A percentile compares a stretch with the other conserved stretches of the same genome.
These are phyloP conservation scores for Halyomorpha halys DNA, from an alignment of 1,140 invertebrate species.

Conservation along the genomic window DNA sequence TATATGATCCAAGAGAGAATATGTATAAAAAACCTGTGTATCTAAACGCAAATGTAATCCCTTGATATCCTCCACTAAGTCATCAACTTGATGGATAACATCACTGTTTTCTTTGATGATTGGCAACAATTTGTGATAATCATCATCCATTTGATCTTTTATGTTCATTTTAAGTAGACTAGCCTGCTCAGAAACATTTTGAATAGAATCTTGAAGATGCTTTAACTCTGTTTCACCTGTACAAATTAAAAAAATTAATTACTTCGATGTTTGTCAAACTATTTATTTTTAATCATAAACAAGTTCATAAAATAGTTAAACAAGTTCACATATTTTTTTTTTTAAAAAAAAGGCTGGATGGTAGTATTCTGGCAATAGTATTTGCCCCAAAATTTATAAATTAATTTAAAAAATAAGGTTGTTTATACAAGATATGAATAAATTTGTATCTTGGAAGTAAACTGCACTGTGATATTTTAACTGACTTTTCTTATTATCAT, in stretches of 20 bases:
- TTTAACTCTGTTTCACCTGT: conserved; percentile 16
- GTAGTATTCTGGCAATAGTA: no score
- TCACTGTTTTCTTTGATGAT: background rate
- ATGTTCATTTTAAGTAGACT: conserved; percentile 2
- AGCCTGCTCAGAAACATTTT: conserved; percentile 13
- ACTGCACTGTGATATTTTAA: no score
- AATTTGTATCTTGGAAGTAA: no score
- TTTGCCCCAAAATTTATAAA: no score
- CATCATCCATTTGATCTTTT: conserved; percentile 15
- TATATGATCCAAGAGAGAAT: background rate
- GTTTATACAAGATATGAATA: no score
- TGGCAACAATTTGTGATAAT: conserved; percentile 8
- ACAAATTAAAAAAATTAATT: background rate
- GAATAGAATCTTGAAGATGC: conserved; percentile 1
- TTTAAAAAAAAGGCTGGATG: no score
- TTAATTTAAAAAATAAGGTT: no score
- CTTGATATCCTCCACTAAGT: conserved; percentile 9
- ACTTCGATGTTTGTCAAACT: no score
- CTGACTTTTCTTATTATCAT: no score
- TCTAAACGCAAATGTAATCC: conserved; percentile 4
- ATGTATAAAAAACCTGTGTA: background rate
- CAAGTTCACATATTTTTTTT: no score
- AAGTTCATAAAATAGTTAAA: no score
- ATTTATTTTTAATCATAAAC: no score
- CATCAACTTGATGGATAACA: conserved; percentile 4